phyloP scores from a whole-genome alignment of 2,888 invertebrate genomes.

The Drosophila buzzatii region DNA sequence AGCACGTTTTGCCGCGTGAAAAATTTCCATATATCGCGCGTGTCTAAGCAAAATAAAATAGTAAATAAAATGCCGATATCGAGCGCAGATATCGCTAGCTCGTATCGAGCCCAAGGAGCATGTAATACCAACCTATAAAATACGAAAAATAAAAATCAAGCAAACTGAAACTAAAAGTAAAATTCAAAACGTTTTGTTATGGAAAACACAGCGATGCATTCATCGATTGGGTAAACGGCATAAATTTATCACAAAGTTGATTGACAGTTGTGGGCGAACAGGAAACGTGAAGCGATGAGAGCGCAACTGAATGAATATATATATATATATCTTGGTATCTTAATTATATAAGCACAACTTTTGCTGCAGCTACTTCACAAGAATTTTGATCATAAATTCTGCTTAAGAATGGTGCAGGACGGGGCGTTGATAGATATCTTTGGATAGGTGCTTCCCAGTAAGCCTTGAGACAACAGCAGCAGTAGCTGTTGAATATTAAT shows the following conservation, averaged over 20 bases:
- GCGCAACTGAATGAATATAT: neutral
- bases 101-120: slow-evolving; percentile 54
- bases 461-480: neutral
- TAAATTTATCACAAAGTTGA: slow-evolving; percentile 64
- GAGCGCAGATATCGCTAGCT: slow-evolving; percentile 50
- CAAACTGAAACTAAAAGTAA: slow-evolving; percentile 16
- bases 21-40: slow-evolving; percentile 64
- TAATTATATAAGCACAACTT: slow-evolving; percentile 2
- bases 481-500: neutral
- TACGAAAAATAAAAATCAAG: neutral
- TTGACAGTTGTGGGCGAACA: slow-evolving; percentile 74
- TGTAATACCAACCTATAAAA: slow-evolving; percentile 32
- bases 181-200: slow-evolving; percentile 44
- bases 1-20: slow-evolving; percentile 61
- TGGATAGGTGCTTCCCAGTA: neutral
- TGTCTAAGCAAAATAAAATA: slow-evolving; percentile 59
- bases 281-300: slow-evolving; percentile 48
- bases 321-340: neutral
- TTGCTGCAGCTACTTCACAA: slow-evolving; percentile 2
- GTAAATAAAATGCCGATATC: slow-evolving; percentile 41
- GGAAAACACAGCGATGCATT: slow-evolving; percentile 25
- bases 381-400: slow-evolving; percentile 3
- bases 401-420: neutral
- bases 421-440: neutral
- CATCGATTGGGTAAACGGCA: slow-evolving; percentile 70